Conservation (phyloP, 1,140 invertebrate species). For the Steinernema feltiae region DNA sequence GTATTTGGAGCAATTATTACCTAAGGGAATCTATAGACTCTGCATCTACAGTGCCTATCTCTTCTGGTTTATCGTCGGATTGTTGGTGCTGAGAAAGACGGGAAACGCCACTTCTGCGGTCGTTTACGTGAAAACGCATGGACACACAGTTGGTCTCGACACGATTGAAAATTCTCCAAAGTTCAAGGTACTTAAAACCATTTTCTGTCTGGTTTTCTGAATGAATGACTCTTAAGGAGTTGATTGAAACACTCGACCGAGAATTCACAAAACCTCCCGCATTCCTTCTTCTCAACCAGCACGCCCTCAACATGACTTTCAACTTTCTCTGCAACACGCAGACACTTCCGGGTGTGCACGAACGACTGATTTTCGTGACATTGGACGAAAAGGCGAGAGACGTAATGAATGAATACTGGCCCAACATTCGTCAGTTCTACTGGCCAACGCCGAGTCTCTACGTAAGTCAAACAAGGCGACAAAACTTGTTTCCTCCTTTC, state of each 20-base stretch:
- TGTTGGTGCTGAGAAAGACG: constrained; percentile 51
- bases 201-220: background rate
- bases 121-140: constrained; percentile 45
- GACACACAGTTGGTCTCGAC: constrained; percentile 40
- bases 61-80: constrained; percentile 48
- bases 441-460: constrained; percentile 56
- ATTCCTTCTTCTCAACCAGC: constrained; percentile 52
- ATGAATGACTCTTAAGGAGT: constrained; percentile 22
- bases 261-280: constrained; percentile 50
- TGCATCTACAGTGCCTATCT: background rate
- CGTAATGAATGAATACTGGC: constrained; percentile 44
- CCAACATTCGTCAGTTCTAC: constrained; percentile 49
- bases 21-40: background rate
- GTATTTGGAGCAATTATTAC: background rate
- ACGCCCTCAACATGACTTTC: constrained; percentile 57
- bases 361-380: constrained; percentile 54
- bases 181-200: constrained; percentile 32
- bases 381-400: constrained; percentile 50
- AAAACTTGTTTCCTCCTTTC: background rate
- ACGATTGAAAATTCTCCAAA: constrained; percentile 46
- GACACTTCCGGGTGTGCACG: constrained; percentile 49
- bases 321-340: constrained; percentile 55
- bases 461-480: constrained; percentile 37
- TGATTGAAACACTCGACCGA: constrained; percentile 45
- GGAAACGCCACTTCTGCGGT: constrained; percentile 46